Base-by-base conservation (phyloP, 2,888 invertebrate genomes). In the Incurvaria masculella region DNA sequence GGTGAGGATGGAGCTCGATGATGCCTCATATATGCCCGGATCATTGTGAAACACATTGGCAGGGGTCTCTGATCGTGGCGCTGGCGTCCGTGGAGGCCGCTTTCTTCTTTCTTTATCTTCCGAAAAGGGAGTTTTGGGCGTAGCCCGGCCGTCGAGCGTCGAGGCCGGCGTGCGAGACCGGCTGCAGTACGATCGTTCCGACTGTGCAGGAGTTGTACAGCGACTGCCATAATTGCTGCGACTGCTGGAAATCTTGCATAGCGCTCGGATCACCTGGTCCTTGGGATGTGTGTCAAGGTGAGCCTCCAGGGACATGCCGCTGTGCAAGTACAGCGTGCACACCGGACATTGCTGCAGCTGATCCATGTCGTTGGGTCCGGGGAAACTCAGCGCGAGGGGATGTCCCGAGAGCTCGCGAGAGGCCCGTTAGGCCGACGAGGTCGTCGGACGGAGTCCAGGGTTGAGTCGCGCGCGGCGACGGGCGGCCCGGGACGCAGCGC, bases 271-370 rank as follows among this genome's bases (percentile, higher is more conserved):
- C 45, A 93, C 91, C 71, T 91, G 91, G 59, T 91, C 91, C 68
- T 92, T 92, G 40, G 92, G 91, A 76, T 92, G 92, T 21, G 91
- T 91, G 63, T 89, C 87, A 66, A 93, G 79, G 66, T 92, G 92
- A 54, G 84, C 84, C 64, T 89, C 88, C 57, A 92, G 73, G 51
- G 87, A 84, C 76, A 92, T 92, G 49, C 91, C 92, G 72, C 88
- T 88, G 57, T 91, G 84, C 56, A 93, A 79, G 68, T 85, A 92
- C 53, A 92, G 76, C 38, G 91, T 92, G 72, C 92, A 93, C 55
- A 92, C 91, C 47, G 92, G 92, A 68, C 92, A 93, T 65, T 83
- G 82, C 58, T 82, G 66, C 48, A 68, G 66, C 54, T 70, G 71
- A 57, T 79, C 76, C 79, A 80, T 80, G 54, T 60, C 66, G 21